phyloP scores from a whole-genome alignment of 1,140 invertebrate species.

The Trichonephila clavipes region DNA sequence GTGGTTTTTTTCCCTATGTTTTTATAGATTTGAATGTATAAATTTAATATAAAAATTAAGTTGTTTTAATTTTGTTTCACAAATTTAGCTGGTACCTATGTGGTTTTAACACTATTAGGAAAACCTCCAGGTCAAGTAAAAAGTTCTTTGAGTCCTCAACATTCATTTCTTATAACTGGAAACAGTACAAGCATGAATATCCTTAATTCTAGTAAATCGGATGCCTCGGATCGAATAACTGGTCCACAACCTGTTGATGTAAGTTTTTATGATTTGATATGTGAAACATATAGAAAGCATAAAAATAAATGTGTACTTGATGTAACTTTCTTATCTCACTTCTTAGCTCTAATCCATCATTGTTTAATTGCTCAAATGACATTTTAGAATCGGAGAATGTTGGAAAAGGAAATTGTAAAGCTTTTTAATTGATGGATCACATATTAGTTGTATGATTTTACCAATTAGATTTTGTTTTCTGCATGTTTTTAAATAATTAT shows the following conservation, averaged over 20 bases:
- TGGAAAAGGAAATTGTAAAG: too few species aligned
- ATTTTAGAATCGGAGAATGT: too few species aligned
- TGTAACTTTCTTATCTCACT: too few species aligned
- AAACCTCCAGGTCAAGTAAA: conserved; percentile 78
- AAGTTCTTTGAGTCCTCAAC: conserved; percentile 43
- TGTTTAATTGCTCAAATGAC: too few species aligned
- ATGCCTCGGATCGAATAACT: conserved; percentile 86
- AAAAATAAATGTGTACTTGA: too few species aligned
- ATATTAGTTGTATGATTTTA: too few species aligned
- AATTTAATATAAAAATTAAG: too few species aligned
- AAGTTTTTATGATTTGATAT: conserved; percentile 78
- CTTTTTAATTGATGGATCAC: too few species aligned
- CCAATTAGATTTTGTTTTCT: too few species aligned
- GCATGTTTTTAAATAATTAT: too few species aligned
- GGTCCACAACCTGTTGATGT: conserved; percentile 94
- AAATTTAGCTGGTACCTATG: conserved; percentile 81
- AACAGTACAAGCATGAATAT: conserved; percentile 36
- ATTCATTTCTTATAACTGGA: conserved; percentile 65
- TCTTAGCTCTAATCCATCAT: too few species aligned
- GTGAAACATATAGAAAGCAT: too few species aligned
- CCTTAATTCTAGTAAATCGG: conserved; percentile 60
- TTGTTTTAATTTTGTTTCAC: neutral
- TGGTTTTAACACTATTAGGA: conserved; percentile 82
- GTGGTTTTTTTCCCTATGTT: neutral
- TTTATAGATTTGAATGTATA: neutral